Evolutionary conservation across 2,888 invertebrate genomes (phyloP).

Genomic region (Dasysyrphus tricinctus): DNA sequence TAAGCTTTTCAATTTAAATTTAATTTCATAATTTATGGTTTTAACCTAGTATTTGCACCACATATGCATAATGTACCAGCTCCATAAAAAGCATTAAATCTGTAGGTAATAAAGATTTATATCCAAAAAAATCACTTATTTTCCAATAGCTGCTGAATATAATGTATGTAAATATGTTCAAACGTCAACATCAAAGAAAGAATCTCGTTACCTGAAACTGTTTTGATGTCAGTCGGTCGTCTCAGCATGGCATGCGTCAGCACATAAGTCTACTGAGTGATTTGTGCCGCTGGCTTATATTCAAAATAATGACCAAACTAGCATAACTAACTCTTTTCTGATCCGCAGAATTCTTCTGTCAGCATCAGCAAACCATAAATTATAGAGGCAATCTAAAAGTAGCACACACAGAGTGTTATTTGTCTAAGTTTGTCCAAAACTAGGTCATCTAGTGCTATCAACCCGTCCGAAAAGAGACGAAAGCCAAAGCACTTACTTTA

Average conservation of each 20-base stretch:
- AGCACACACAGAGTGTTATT: constrained; percentile 23
- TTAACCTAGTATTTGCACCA: too few relatives aligned
- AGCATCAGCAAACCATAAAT: neutral
- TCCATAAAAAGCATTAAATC: too few relatives aligned
- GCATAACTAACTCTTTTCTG: constrained; percentile 32
- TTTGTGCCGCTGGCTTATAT: constrained; percentile 13
- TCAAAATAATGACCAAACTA: constrained; percentile 36
- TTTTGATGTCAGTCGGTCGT: neutral
- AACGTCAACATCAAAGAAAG: constrained; percentile 7
- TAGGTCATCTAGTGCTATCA: constrained; percentile 56
- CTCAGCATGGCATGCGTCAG: neutral
- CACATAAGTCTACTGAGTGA: neutral
- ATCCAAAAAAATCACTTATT: neutral
- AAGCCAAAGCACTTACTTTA: neutral
- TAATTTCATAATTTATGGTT: too few relatives aligned
- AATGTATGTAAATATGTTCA: too few relatives aligned
- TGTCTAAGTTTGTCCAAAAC: constrained; percentile 52
- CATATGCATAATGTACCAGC: too few relatives aligned
- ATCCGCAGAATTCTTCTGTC: constrained; percentile 45
- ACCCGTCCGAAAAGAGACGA: constrained; percentile 19
- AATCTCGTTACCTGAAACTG: constrained; percentile 1
- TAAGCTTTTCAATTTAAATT: too few relatives aligned
- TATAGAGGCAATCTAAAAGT: constrained; percentile 2
- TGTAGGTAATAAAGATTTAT: too few relatives aligned
- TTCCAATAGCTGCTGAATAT: neutral